Conservation (phyloP, 37 sponge, comb jelly and placozoan species). For the Mnemiopsis leidyi region DNA sequence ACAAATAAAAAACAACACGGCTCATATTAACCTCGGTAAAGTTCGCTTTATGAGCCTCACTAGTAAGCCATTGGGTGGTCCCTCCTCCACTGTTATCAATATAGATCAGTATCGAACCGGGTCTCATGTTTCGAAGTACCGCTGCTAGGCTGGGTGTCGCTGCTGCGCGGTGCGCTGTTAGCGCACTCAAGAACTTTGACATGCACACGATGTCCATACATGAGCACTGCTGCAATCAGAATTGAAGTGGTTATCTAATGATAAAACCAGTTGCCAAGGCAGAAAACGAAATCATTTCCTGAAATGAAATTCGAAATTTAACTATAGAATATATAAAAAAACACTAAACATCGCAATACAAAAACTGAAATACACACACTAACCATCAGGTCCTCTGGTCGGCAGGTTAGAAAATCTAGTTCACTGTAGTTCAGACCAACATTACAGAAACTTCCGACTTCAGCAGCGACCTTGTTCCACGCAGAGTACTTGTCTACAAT, state of each 20-base stretch:
- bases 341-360: not conserved
- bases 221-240: too few species aligned
- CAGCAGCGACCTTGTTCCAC: not conserved
- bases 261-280: too few species aligned
- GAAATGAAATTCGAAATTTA: not conserved
- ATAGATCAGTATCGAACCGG: conserved; percentile 19
- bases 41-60: not conserved
- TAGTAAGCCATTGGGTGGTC: not conserved
- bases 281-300: too few species aligned
- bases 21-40: not conserved
- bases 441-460: not conserved
- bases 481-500: conserved; percentile 15
- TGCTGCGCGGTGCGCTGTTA: conserved; percentile 3
- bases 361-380: not conserved
- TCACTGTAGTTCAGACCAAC: not conserved
- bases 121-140: not conserved
- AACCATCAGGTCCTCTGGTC: not conserved
- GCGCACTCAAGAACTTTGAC: conserved; percentile 41
- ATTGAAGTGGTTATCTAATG: too few species aligned
- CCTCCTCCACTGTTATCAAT: conserved; percentile 17
- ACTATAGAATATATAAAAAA: not conserved
- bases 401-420: not conserved
- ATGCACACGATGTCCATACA: not conserved
- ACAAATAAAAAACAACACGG: not conserved
- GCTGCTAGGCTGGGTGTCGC: not conserved